Evolutionary conservation across 2,888 invertebrate species (phyloP).

Genomic region (Cistogaster globosa): DNA sequence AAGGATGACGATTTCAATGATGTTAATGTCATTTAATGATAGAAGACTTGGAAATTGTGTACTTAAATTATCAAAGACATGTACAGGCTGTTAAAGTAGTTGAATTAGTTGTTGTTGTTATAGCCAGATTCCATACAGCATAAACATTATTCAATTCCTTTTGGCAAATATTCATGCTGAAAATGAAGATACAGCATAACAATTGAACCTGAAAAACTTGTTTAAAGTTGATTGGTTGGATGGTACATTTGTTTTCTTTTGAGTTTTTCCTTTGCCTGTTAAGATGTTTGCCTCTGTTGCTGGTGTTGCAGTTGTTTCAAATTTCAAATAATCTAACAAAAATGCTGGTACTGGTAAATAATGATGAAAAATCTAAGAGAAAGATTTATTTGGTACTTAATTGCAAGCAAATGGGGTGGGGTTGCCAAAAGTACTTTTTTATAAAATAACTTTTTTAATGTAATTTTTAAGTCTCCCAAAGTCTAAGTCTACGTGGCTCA

Average conservation of each 20-base stretch:
- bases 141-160: conserved; percentile 1
- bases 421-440: background rate
- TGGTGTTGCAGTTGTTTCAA: conserved; percentile 4
- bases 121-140: conserved; percentile 24
- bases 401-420: background rate
- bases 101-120: conserved; percentile 22
- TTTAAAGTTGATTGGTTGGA: conserved; percentile 54
- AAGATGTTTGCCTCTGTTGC: conserved; percentile 18
- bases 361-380: background rate
- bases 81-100: conserved; percentile 42
- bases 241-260: conserved; percentile 18
- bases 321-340: conserved; percentile 21
- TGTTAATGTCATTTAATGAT: conserved; percentile 34
- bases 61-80: conserved; percentile 40
- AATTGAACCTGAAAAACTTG: conserved; percentile 70
- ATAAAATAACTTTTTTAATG: background rate
- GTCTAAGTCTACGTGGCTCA: too few species aligned
- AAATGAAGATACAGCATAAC: background rate
- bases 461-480: background rate
- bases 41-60: conserved; percentile 47
- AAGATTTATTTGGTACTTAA: background rate
- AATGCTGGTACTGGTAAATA: conserved; percentile 45
- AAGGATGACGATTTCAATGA: conserved; percentile 14
- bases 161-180: conserved; percentile 10
- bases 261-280: background rate